Conservation (phyloP, 2,113 vertebrate genomes). For the Syngnathus scovelli region DNA sequence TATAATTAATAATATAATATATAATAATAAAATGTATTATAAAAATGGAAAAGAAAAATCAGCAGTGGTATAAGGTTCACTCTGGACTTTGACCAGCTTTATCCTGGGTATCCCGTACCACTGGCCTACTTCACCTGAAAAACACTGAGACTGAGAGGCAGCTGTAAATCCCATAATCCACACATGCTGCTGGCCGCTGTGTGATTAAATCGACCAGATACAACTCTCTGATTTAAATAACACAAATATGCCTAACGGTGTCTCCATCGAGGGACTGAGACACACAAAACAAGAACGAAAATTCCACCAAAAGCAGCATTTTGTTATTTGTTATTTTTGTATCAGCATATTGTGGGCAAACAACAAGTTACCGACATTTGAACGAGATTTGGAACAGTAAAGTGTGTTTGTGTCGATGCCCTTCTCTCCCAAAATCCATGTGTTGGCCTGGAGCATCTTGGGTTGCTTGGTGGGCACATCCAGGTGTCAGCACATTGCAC, state of each 20-base stretch:
- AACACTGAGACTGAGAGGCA: constrained; percentile 28
- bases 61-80: background rate
- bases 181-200: constrained; percentile 18
- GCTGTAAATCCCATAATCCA: constrained; percentile 39
- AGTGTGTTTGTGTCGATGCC: background rate
- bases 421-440: background rate
- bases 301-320: background rate
- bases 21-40: no score
- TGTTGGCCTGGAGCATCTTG: constrained; percentile 1
- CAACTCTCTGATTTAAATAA: constrained; percentile 23
- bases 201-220: constrained; percentile 33
- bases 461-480: background rate
- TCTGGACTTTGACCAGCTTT: constrained; percentile 1
- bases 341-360: background rate
- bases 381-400: background rate
- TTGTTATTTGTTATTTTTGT: background rate
- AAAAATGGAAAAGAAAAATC: no score
- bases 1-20: no score
- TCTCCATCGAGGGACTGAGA: constrained; percentile 9
- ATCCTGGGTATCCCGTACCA: constrained; percentile 12
- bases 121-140: constrained; percentile 40
- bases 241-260: constrained; percentile 25
- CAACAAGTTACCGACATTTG: background rate
- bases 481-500: constrained; percentile 21
- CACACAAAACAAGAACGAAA: constrained; percentile 11